phyloP scores from a whole-genome alignment of 2,113 vertebrate genomes.

The Cyanoliseus patagonus region DNA sequence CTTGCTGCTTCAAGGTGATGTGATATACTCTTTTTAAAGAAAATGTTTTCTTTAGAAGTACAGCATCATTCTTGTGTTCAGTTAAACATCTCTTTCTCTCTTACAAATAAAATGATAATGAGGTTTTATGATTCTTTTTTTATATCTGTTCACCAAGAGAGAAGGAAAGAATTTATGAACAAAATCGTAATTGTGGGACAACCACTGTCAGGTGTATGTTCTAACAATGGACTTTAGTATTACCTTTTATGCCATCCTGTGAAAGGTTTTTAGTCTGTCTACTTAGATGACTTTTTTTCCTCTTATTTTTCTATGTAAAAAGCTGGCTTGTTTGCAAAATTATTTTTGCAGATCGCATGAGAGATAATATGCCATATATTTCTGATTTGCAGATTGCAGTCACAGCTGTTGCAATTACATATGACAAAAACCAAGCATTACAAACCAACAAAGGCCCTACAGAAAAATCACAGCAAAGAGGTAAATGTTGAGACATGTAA shows the following conservation, averaged over 20 bases:
- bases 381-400: slow-evolving; percentile 86
- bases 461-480: slow-evolving; percentile 87
- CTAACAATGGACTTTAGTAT: not conserved
- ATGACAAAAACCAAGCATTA: slow-evolving; percentile 88
- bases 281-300: not conserved
- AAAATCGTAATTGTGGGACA: not conserved
- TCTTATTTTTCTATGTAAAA: not conserved
- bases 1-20: not conserved
- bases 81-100: not conserved
- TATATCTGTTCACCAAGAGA: not conserved
- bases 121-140: not conserved
- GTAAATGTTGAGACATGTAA: slow-evolving; percentile 63
- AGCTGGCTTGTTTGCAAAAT: not conserved
- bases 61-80: not conserved
- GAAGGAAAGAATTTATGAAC: not conserved
- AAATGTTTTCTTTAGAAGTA: not conserved
- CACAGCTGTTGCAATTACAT: slow-evolving; percentile 96
- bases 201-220: not conserved
- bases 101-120: not conserved
- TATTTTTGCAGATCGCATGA: not conserved
- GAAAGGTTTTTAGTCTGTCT: not conserved
- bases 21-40: not conserved
- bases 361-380: not conserved
- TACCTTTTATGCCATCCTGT: not conserved
- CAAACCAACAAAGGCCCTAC: slow-evolving; percentile 75